A percentile compares a stretch with the other conserved stretches of the same genome.
These are phyloP conservation scores for Sturnira hondurensis DNA, from an alignment of 2,113 vertebrate genomes.

Conservation along the genomic window DNA sequence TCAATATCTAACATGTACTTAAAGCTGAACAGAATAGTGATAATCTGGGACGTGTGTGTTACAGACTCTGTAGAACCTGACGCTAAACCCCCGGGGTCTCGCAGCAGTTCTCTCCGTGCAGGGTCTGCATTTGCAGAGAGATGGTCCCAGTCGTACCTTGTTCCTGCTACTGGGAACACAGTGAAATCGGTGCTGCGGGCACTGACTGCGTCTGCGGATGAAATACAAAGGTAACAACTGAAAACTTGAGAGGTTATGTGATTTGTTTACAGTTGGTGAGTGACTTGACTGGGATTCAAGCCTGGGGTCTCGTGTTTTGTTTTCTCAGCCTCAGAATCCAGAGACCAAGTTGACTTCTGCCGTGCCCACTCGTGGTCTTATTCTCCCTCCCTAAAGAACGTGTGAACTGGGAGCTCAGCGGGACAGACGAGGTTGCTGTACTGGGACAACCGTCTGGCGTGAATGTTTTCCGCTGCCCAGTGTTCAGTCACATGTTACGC, in stretches of 20 bases:
- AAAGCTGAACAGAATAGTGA: conserved; percentile 33
- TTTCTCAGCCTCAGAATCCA: not conserved
- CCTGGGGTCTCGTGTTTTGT: not conserved
- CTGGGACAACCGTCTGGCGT: not conserved
- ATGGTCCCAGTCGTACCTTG: accelerated
- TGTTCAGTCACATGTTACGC: not conserved
- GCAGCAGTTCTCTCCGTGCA: not conserved
- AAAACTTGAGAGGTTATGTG: not conserved
- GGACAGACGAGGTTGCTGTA: not conserved
- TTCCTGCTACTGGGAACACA: not conserved
- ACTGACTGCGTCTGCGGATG: not conserved
- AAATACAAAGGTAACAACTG: not conserved
- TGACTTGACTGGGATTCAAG: not conserved
- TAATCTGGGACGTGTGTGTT: not conserved
- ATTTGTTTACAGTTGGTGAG: not conserved
- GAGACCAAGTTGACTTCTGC: not conserved
- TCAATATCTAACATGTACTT: conserved; percentile 54
- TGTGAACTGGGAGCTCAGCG: not conserved
- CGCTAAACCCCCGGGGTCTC: not conserved
- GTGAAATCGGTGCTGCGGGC: not conserved
- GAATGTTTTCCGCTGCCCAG: not conserved
- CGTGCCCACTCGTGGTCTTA: not conserved
- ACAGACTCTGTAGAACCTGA: not conserved
- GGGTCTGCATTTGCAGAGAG: not conserved
- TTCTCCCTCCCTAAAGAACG: not conserved